A percentile compares a stretch with the other conserved stretches of the same genome.
phyloP scores from a whole-genome alignment of 2,888 invertebrate species.

The Teleiodes luculella region DNA sequence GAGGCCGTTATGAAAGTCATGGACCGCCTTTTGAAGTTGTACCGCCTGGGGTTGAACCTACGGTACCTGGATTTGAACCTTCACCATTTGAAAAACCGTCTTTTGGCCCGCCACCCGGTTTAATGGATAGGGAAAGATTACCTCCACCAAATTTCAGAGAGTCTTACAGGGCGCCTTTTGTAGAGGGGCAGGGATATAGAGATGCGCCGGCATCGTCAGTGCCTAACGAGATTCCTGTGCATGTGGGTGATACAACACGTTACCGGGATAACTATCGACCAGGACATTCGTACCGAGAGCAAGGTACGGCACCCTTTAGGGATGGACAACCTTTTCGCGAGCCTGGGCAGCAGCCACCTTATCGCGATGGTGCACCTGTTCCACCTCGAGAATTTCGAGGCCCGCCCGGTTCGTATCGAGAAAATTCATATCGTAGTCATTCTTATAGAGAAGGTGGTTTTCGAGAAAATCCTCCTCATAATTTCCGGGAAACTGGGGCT shows the following conservation, averaged over 20 bases:
- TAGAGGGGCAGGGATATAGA: slow-evolving; percentile 51
- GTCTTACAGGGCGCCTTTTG: slow-evolving; percentile 55
- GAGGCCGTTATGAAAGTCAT: slow-evolving; percentile 58
- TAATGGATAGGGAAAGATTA: slow-evolving; percentile 59
- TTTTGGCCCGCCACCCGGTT: slow-evolving; percentile 55
- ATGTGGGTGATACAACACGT: slow-evolving; percentile 56
- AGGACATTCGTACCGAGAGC: slow-evolving; percentile 57
- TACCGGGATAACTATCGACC: slow-evolving; percentile 64
- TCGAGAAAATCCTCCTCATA: slow-evolving; percentile 57
- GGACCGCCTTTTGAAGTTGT: slow-evolving; percentile 68
- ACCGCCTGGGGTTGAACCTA: slow-evolving; percentile 81
- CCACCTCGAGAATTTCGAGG: slow-evolving; percentile 48
- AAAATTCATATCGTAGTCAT: slow-evolving; percentile 54
- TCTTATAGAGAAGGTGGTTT: slow-evolving; percentile 60
- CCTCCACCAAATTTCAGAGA: slow-evolving; percentile 61
- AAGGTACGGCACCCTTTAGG: slow-evolving; percentile 50
- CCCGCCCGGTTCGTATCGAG: slow-evolving; percentile 57
- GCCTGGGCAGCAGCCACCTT: slow-evolving; percentile 43
- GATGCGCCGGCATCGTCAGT: slow-evolving; percentile 48
- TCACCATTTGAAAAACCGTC: slow-evolving; percentile 74
- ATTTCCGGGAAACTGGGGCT: slow-evolving; percentile 54
- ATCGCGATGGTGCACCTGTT: slow-evolving; percentile 37
- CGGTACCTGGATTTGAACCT: slow-evolving; percentile 80
- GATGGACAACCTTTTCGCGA: slow-evolving; percentile 57
- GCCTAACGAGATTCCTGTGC: slow-evolving; percentile 63